phyloP scores from a whole-genome alignment of 2,113 vertebrate species.

The Tragelaphus imberbis region DNA sequence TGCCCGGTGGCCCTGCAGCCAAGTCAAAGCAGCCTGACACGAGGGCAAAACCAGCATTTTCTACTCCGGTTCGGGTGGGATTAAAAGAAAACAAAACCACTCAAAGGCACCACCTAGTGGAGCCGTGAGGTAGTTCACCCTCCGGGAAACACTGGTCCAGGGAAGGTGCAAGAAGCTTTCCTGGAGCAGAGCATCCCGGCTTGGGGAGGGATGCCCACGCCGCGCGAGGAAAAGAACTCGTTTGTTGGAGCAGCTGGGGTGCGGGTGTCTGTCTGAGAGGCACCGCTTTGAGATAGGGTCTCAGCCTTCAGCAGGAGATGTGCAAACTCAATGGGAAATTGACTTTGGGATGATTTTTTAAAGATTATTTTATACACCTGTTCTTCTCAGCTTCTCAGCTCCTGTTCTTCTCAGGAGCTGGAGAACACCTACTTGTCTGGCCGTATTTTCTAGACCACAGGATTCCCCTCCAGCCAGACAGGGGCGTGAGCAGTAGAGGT shows the following conservation, averaged over 20 bases:
- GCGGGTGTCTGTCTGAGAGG: background rate
- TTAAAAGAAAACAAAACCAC: background rate
- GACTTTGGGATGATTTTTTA: background rate
- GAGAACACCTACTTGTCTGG: background rate
- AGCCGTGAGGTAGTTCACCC: background rate
- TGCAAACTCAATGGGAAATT: background rate
- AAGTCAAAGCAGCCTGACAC: slow-evolving; percentile 45
- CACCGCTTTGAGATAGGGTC: background rate
- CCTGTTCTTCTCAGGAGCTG: background rate
- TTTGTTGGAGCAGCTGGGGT: background rate
- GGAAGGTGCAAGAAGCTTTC: accelerated
- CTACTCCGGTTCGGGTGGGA: background rate
- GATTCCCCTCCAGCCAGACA: no score
- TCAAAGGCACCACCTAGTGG: background rate
- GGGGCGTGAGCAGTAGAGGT: background rate
- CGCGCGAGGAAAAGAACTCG: background rate
- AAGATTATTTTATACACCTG: background rate
- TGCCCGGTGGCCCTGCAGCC: slow-evolving; percentile 40
- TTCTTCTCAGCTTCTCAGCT: no score
- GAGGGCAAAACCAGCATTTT: background rate
- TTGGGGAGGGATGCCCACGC: background rate
- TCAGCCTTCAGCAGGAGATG: background rate
- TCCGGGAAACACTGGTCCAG: background rate
- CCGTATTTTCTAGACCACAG: background rate
- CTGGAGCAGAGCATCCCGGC: no score